Conservation (phyloP, 2,113 vertebrate genomes). For the Ifrita kowaldi region DNA sequence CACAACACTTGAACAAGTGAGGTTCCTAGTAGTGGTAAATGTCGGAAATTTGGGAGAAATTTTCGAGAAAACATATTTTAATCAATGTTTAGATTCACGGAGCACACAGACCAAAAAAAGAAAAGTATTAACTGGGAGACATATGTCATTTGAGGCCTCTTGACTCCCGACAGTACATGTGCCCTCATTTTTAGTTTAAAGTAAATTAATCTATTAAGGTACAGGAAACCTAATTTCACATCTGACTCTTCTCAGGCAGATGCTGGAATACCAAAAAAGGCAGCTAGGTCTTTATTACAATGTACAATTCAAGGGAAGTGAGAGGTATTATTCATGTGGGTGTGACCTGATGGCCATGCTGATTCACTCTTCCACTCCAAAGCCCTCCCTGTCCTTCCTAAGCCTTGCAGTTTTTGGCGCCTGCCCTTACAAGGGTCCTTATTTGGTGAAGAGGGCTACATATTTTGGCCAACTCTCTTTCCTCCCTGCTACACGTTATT, state of each 20-base stretch:
- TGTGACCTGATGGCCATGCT: conserved; percentile 48
- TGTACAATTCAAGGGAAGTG: conserved; percentile 60
- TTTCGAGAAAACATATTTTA: background rate
- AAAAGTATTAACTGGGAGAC: background rate
- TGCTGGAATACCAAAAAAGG: conserved; percentile 37
- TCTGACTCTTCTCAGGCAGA: conserved; percentile 18
- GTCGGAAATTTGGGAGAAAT: background rate
- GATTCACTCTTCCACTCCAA: conserved; percentile 60
- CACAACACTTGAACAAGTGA: no score
- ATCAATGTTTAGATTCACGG: background rate
- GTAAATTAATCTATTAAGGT: conserved; percentile 53
- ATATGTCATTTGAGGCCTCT: background rate
- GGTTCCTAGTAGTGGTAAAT: background rate
- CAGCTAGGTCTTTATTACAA: conserved; percentile 54
- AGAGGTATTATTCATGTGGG: conserved; percentile 66
- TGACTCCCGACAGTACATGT: background rate
- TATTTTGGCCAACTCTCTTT: conserved; percentile 46
- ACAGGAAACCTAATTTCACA: conserved; percentile 58
- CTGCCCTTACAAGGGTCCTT: conserved; percentile 23
- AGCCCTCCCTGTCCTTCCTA: conserved; percentile 57
- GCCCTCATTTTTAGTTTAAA: conserved; percentile 39
- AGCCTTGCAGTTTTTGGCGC: background rate
- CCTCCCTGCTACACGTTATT: conserved; percentile 48
- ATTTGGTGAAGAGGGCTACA: conserved; percentile 53
- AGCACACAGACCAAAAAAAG: background rate